Evolutionary conservation across 2,113 vertebrate species (phyloP).

Genomic region (Pelecanoides urinatrix): DNA sequence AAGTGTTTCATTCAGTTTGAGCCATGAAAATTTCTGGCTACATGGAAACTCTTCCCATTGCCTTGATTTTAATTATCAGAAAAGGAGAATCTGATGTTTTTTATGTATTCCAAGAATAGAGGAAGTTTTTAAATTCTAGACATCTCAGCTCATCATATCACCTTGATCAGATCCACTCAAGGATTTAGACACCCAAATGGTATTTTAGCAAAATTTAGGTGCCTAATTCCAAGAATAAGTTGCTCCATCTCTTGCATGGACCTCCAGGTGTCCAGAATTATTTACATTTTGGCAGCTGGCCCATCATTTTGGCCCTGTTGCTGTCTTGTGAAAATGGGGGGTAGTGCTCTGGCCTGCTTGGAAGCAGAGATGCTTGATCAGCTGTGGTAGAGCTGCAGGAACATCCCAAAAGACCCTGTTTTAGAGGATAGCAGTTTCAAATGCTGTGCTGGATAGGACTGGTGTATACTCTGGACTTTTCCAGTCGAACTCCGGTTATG

Average conservation of each 20-base stretch:
- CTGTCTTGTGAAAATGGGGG: background rate
- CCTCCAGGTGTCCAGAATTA: background rate
- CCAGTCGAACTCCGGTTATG: background rate
- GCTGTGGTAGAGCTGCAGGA: background rate
- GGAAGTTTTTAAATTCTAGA: background rate
- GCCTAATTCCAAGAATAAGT: background rate
- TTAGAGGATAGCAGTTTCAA: background rate
- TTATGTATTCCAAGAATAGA: background rate
- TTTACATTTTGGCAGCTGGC: background rate
- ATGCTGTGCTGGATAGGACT: background rate
- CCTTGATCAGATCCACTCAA: background rate
- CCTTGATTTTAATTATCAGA: background rate
- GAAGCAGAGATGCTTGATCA: background rate
- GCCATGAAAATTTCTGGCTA: background rate
- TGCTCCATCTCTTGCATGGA: rapidly evolving
- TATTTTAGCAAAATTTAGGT: background rate
- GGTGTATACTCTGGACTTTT: background rate
- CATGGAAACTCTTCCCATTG: background rate
- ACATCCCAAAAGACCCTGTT: background rate
- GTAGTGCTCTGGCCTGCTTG: background rate
- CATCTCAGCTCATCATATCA: background rate
- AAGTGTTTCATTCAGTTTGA: background rate
- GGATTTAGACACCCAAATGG: background rate
- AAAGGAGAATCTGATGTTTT: background rate
- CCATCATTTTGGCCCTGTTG: background rate